Conservation (phyloP, 2,888 invertebrate genomes). For the Acanthacorydalis orientalis region DNA sequence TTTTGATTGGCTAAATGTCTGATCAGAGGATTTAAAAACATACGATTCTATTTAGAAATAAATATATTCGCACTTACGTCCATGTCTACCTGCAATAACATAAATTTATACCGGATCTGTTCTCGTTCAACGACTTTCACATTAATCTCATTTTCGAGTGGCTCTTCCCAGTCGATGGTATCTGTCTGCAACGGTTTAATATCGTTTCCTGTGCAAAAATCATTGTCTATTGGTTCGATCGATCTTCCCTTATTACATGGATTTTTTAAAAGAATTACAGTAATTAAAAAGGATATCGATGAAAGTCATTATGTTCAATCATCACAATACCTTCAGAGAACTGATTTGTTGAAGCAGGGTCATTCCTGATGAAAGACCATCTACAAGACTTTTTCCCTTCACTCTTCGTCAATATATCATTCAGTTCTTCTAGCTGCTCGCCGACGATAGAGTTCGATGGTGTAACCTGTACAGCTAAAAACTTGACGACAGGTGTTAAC, state of each 20-base stretch:
- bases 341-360: background rate
- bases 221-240: too few species aligned
- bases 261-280: too few species aligned
- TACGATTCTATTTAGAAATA: too few species aligned
- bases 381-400: background rate
- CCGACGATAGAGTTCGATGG: conserved; percentile 20
- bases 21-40: too few species aligned
- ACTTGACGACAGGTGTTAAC: conserved; percentile 20
- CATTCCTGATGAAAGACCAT: background rate
- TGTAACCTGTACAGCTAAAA: conserved; percentile 14
- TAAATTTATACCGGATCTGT: too few species aligned
- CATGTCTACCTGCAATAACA: too few species aligned
- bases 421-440: conserved; percentile 31
- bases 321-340: background rate
- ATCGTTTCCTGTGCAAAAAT: background rate
- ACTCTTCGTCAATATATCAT: conserved; percentile 27
- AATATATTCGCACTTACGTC: too few species aligned
- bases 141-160: background rate
- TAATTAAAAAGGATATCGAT: too few species aligned
- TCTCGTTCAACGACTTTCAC: too few species aligned
- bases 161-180: conserved; percentile 57
- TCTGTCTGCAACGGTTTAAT: conserved; percentile 38
- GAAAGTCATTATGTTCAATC: background rate
- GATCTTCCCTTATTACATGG: too few species aligned
- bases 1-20: too few species aligned